Evolutionary conservation across 2,888 invertebrate genomes (phyloP).

Genomic region (Opisthograptis luteolata): DNA sequence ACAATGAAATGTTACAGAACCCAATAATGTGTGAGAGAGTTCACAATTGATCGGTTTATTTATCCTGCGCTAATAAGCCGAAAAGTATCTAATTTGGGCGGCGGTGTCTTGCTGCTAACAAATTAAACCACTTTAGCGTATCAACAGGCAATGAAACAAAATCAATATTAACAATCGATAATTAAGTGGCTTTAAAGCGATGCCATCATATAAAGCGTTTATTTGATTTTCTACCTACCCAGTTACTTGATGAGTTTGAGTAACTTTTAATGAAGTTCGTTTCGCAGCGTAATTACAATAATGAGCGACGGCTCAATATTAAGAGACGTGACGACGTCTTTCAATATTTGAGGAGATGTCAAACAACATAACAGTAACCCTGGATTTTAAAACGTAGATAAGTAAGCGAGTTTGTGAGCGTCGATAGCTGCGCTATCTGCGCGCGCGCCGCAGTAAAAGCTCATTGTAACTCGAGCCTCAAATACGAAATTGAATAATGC

Average conservation of each 20-base stretch:
- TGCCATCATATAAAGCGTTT: conserved; percentile 61
- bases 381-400: conserved; percentile 59
- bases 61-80: conserved; percentile 78
- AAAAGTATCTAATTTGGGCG: conserved; percentile 81
- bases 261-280: conserved; percentile 1
- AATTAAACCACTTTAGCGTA: conserved; percentile 84
- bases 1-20: conserved; percentile 8
- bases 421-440: conserved; percentile 72
- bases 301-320: no score
- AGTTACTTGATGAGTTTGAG: conserved; percentile 37
- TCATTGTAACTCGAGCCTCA: conserved; percentile 83
- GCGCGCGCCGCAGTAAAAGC: conserved; percentile 78
- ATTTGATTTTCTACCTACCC: conserved; percentile 55
- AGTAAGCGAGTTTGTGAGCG: conserved; percentile 55
- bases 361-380: conserved; percentile 5
- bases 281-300: conserved; percentile 7
- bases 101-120: conserved; percentile 81
- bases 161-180: conserved; percentile 82
- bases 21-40: neutral
- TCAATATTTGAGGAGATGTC: conserved; percentile 4
- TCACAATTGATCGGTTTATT: conserved; percentile 35
- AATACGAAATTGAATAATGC: conserved; percentile 85
- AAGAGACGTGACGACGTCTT: no score
- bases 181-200: conserved; percentile 78
- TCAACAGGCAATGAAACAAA: conserved; percentile 72